Base-by-base conservation (phyloP, 2,888 invertebrate species). In the Anorthoa munda region DNA sequence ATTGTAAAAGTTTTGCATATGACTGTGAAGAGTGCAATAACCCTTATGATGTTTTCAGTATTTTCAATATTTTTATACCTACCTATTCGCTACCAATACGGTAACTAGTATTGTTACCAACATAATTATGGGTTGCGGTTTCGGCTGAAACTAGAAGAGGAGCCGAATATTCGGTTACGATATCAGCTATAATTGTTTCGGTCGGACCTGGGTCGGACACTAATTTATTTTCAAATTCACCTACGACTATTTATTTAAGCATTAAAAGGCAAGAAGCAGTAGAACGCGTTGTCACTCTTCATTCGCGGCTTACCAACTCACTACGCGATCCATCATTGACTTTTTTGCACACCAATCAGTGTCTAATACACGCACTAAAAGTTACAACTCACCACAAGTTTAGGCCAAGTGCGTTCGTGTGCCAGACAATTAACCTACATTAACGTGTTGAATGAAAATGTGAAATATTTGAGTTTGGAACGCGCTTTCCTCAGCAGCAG, bases 391-490 rank as follows among this genome's bases (percentile, higher is more conserved):
- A 59, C 45, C 61, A 51, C 59, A 60, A 66, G 63, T 74, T 79
- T 71, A 65, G 72, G 66, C 66, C 59, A 53, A 65, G 66, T 39
- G 39, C 60, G 73, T 86, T 73, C 84, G 84, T 86, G 85, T 69
- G 55, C 73, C 63, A 69, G 67, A 59, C 75, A 84, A 85, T 85
- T 85, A 85, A 84, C 85, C 84, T 68, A 86, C 76, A 79, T 85
- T 48, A 72, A 75, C 50, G 77, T 73, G 82, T 82, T 85, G 80
- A 82, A 82, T 82, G 84, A 64, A 82, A 77, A 86, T 79, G 59
- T 80, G 71, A 82, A 77, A 75, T 84, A 86, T 85, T 84, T 84
- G 72, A 67, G 66, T 83, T 81, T 39, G 80, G 80, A 85, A 86
- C 83, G 84, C 84, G 77, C 84, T 85, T 85, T 86, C 80, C 75